phyloP scores from a whole-genome alignment of 1,140 invertebrate genomes.

The Camponotus vicinus region DNA sequence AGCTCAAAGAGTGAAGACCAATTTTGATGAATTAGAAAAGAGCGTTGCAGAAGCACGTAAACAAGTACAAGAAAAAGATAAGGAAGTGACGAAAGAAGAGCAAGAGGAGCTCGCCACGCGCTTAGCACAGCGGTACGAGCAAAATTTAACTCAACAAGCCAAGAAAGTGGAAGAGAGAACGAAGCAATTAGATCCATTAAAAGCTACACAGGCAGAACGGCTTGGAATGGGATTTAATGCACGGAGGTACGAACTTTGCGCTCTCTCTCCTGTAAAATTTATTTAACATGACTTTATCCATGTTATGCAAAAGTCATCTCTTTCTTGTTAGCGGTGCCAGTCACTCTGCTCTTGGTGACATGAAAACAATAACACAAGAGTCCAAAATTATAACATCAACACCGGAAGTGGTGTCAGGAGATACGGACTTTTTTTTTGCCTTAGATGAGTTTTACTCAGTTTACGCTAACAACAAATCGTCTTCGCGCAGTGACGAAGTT shows the following conservation, averaged over 20 bases:
- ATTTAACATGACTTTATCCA: background rate
- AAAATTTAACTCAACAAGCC: slow-evolving; percentile 93
- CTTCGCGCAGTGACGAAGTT: slow-evolving; percentile 78
- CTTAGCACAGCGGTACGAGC: slow-evolving; percentile 91
- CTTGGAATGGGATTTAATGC: slow-evolving; percentile 96
- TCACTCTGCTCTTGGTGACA: slow-evolving; percentile 97
- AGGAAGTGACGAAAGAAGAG: slow-evolving; percentile 86
- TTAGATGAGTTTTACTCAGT: slow-evolving; percentile 74
- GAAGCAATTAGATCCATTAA: slow-evolving; percentile 93
- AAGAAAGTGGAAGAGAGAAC: slow-evolving; percentile 93
- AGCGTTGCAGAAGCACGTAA: slow-evolving; percentile 93
- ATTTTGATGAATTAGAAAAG: slow-evolving; percentile 98
- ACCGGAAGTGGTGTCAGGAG: slow-evolving; percentile 74
- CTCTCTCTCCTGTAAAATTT: slow-evolving; percentile 37
- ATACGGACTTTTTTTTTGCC: slow-evolving; percentile 67
- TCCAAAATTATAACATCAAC: slow-evolving; percentile 77
- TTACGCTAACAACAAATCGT: slow-evolving; percentile 65
- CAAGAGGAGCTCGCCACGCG: slow-evolving; percentile 90
- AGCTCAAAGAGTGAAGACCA: slow-evolving; percentile 97
- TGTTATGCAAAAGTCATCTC: background rate
- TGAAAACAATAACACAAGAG: slow-evolving; percentile 97
- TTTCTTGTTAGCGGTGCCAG: slow-evolving; percentile 91
- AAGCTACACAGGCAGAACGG: slow-evolving; percentile 95
- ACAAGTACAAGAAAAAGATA: slow-evolving; percentile 89
- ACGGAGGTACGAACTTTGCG: slow-evolving; percentile 85